Conservation (phyloP, 2,888 invertebrate genomes). For the Xestobium rufovillosum region DNA sequence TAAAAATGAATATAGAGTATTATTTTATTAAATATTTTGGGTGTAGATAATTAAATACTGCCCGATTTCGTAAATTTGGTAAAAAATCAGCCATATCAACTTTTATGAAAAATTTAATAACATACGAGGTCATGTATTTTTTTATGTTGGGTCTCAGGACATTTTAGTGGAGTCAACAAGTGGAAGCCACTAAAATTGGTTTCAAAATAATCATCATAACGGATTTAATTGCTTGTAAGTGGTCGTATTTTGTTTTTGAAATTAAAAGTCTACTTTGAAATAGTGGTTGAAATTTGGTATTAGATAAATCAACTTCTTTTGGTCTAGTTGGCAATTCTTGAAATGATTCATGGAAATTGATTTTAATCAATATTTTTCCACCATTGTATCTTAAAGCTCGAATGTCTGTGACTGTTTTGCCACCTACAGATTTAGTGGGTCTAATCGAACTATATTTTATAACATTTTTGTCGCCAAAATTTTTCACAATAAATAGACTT, state of each 20-base stretch:
- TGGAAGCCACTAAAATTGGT: no score
- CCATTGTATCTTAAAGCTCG: conserved; percentile 12
- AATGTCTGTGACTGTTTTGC: conserved; percentile 8
- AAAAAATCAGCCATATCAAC: no score
- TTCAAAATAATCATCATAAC: no score
- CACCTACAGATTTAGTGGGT: conserved; percentile 13
- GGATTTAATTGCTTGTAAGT: conserved; percentile 11
- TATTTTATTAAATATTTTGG: no score
- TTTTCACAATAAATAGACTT: conserved; percentile 12
- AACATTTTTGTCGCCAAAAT: conserved; percentile 9
- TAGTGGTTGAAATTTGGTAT: conserved; percentile 9
- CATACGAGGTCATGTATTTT: no score
- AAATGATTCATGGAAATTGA: conserved; percentile 10
- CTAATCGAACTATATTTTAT: conserved; percentile 14
- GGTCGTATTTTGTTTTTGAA: conserved; percentile 12
- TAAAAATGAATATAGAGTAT: no score
- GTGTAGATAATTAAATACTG: no score
- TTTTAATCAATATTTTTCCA: conserved; percentile 12
- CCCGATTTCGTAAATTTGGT: no score
- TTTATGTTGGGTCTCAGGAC: no score
- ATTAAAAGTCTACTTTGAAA: conserved; percentile 10
- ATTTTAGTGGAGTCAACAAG: no score
- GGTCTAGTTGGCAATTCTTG: no score
- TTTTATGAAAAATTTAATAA: no score
- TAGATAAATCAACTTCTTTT: conserved; percentile 10